Base-by-base conservation (phyloP, 2,797 vertebrate species). In the Petrocephalus sullivani region DNA sequence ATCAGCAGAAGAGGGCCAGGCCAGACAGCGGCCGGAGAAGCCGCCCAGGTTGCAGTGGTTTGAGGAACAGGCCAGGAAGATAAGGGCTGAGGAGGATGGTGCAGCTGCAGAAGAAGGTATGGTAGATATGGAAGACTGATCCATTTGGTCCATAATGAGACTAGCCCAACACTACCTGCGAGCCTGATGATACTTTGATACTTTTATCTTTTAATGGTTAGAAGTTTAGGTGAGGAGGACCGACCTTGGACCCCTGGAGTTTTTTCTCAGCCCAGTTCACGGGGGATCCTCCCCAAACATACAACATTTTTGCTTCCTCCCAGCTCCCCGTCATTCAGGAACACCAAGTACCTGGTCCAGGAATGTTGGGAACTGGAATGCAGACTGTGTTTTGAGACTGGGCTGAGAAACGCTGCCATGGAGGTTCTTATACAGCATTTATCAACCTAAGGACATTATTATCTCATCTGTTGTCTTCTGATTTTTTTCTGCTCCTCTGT, bases 41-140 rank as follows among this genome's bases (percentile, higher is more conserved):
- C 89, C 96, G 0, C 98, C 98, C 0, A 93, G 97, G 56, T 91
- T 97, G 0, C 95, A 95, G 92, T 97, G 97, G 97, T 97, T 96
- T 75, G 97, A 97, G 1, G 96, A 97, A 90, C 98, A 98, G 87
- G 97, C 96, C 4, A 97, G 93, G 94, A 97, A 96, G 91, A 60
- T 93, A 0, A 91, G 78, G 41, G 93, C 87, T 1, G 91, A 92
- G 21, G 94, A 94, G 49, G 94, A 92, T 0, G 92, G 93, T 64
- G 90, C 86, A 6, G 53, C 89, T 6, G 93, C 95, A 0, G 95
- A 93, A 7, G 96, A 96, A 12, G 96, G 95, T 96, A 61, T 87
- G 90, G 28, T 87, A 4, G 5, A 51, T 19, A 49, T 82, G 12
- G 23, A 33, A 67, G 61, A 33, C 37, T 19, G 37, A 75, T 75